These are phyloP conservation scores for Panurus biarmicus DNA, from an alignment of 2,113 vertebrate species.

Conservation along the genomic window DNA sequence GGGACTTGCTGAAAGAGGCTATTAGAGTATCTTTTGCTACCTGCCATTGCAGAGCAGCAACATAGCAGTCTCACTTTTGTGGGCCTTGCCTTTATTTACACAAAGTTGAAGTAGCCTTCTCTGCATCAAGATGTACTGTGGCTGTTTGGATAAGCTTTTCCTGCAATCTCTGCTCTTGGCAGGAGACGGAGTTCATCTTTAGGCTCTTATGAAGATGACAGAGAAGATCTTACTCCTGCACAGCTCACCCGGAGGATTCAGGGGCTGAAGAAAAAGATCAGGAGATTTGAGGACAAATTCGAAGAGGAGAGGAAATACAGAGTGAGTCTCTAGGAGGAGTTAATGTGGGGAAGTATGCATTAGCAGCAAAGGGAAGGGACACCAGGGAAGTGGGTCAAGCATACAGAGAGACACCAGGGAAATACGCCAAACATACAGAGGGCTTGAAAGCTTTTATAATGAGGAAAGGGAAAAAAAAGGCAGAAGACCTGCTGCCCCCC, in stretches of 20 bases:
- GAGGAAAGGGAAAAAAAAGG: too few species aligned
- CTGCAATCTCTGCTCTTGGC: conserved; percentile 3
- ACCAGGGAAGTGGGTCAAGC: not conserved
- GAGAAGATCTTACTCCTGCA: conserved; percentile 84
- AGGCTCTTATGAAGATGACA: conserved; percentile 88
- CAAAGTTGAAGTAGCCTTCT: not conserved
- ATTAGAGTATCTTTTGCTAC: not conserved
- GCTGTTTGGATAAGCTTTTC: not conserved
- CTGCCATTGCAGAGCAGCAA: not conserved
- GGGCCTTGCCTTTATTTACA: not conserved
- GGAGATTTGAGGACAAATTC: conserved; percentile 89
- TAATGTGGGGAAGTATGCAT: not conserved
- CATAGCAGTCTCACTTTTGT: not conserved
- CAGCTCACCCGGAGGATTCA: conserved; percentile 94
- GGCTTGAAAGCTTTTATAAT: not conserved
- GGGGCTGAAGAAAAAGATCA: conserved; percentile 92
- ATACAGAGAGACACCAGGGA: too few species aligned
- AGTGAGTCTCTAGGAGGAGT: conserved; percentile 63
- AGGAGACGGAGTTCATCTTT: conserved; percentile 90
- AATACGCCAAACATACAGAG: not conserved
- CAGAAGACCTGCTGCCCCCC: not conserved
- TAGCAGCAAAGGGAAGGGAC: not conserved
- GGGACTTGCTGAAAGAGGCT: not conserved
- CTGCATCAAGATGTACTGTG: not conserved
- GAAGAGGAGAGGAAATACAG: conserved; percentile 95